Evolutionary conservation across 2,113 vertebrate species (phyloP).

Genomic region (Acinonyx jubatus): DNA sequence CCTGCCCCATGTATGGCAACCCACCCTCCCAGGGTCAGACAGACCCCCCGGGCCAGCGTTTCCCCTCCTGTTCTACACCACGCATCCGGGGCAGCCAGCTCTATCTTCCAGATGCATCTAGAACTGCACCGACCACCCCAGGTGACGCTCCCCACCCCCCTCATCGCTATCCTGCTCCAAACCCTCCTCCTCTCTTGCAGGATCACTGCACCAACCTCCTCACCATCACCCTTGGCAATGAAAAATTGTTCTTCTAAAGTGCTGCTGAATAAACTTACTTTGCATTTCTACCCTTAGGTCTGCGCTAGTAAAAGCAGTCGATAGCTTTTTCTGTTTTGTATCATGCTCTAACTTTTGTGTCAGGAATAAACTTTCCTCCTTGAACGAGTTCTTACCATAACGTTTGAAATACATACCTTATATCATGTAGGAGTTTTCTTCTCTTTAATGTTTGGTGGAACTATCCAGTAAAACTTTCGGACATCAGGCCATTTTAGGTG

Average conservation of each 20-base stretch:
- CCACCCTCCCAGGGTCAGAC: not conserved
- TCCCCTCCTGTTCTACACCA: not conserved
- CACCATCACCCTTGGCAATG: not conserved
- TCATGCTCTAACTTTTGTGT: not conserved
- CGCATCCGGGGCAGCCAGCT: not conserved
- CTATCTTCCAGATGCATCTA: not conserved
- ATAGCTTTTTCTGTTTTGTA: not conserved
- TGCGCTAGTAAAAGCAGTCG: not conserved
- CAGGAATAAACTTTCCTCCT: not conserved
- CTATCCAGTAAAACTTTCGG: not conserved
- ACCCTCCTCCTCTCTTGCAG: not conserved
- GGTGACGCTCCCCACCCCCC: fast-evolving
- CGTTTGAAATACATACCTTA: not conserved
- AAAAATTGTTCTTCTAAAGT: not conserved
- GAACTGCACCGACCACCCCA: not conserved
- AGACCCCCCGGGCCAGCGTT: not conserved
- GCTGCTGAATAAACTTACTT: not conserved
- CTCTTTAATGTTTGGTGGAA: not conserved
- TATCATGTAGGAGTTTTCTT: not conserved
- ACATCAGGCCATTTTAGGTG: not conserved
- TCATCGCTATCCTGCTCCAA: not conserved
- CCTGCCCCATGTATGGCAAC: fast-evolving
- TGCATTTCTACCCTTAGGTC: fast-evolving
- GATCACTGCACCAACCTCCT: not conserved
- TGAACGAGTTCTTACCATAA: not conserved